Percentiles rank a stretch among this genome's conserved stretches.
phyloP scores from a whole-genome alignment of 2,888 invertebrate genomes.

The Ypsolopha sequella region DNA sequence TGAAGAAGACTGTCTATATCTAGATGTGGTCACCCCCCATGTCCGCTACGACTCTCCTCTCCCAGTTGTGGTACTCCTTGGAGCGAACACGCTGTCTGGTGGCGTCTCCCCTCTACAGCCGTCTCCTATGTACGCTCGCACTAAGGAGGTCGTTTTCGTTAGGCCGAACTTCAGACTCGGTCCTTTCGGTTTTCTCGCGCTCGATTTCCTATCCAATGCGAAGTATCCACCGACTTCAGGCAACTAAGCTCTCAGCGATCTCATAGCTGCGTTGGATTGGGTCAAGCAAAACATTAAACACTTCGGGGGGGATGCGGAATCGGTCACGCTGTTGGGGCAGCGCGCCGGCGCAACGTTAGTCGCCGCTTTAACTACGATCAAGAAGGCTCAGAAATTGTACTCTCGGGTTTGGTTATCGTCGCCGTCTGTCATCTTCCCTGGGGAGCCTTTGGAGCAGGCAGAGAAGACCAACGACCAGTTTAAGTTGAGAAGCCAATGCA shows the following conservation, averaged over 20 bases:
- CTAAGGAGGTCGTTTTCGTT: conserved; percentile 87
- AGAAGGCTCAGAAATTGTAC: conserved; percentile 75
- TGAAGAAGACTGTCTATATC: conserved; percentile 83
- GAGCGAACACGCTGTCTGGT: conserved; percentile 83
- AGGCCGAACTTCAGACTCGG: conserved; percentile 88
- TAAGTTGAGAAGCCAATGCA: conserved; percentile 68
- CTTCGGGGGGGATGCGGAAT: conserved; percentile 84
- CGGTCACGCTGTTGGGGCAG: conserved; percentile 88
- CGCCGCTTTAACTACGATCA: conserved; percentile 77
- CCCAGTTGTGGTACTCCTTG: conserved; percentile 86
- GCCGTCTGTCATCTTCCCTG: conserved; percentile 80
- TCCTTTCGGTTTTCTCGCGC: conserved; percentile 84
- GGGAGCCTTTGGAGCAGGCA: conserved; percentile 70
- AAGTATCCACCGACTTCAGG: conserved; percentile 83
- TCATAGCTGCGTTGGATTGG: conserved; percentile 83
- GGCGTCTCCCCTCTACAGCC: conserved; percentile 82
- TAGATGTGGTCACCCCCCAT: conserved; percentile 87
- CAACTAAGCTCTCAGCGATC: conserved; percentile 88
- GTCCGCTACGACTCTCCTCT: conserved; percentile 83
- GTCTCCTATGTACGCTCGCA: conserved; percentile 80
- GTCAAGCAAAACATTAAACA: conserved; percentile 83
- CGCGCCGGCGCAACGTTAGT: conserved; percentile 88
- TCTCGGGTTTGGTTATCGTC: conserved; percentile 85
- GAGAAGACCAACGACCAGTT: conserved; percentile 74
- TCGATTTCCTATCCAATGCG: conserved; percentile 76